Base-by-base conservation (phyloP, 2,797 vertebrate genomes). In the Coluber constrictor region DNA sequence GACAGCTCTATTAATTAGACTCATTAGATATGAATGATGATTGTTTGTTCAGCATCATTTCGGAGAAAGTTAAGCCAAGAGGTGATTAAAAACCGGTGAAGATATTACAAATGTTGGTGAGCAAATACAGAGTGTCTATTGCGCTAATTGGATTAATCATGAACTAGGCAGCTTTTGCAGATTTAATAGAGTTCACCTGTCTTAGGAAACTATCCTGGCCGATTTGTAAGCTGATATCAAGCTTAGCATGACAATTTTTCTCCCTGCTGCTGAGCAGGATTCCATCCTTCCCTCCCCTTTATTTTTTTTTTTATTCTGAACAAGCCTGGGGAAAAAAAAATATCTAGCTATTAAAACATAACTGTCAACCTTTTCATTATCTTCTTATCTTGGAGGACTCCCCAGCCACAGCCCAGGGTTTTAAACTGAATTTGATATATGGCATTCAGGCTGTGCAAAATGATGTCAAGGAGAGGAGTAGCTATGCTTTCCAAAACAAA, bases 11-110 rank as follows among this genome's bases (percentile, higher is more conserved):
- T 93, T 74, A 93, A 94, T 95, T 94, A 79, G 25, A 54, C 55
- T 93, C 29, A 92, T 94, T 94, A 93, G 1, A 32, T 87, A 66
- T 63, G 57, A 94, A 1, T 90, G 56, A 92, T 92, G 93, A 83
- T 55, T 94, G 56, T 63, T 47, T 59, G 15, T 79, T 96, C 96
- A 93, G 51, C 9, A 88, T 66, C 59, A 70, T 95, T 95, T 95
- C 47, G 91, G 66, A 18, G 94, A 95, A 94, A 90, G 59, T 83
- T 43, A 59, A 2, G 13, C 16, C 90, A 95, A 90, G 11, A 47
- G 11, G 43, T 93, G 93, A 94, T 93, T 95, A 86, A 95, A 94
- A 59, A 79, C 32, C 90, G 91, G 8, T 55, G 15, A 15, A 60
- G 70, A 92, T 87, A 25, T 92, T 89, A 29, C 56, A 86, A 87